These are phyloP conservation scores for Prionace glauca DNA, from an alignment of 2,797 vertebrate species.

Conservation along the genomic window DNA sequence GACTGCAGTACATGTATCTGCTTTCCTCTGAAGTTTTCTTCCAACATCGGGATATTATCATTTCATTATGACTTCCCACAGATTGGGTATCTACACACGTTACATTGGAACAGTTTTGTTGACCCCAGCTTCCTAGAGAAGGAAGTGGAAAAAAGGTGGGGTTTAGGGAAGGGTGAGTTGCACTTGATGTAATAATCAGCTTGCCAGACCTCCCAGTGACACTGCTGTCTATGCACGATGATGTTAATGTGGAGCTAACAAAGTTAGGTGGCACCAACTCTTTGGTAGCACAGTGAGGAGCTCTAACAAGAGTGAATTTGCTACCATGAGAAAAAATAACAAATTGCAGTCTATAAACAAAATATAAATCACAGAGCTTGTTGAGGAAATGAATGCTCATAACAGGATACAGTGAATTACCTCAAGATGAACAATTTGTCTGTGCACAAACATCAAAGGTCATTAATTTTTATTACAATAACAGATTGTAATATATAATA, in stretches of 20 bases:
- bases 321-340: background rate
- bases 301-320: background rate
- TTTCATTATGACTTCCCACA: background rate
- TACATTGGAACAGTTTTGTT: too few species aligned
- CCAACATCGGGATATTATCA: background rate
- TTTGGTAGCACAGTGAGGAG: background rate
- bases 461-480: background rate
- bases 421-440: background rate
- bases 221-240: background rate
- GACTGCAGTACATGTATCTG: background rate
- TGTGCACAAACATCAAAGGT: background rate
- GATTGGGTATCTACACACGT: background rate
- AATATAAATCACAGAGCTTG: background rate
- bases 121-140: background rate
- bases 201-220: background rate
- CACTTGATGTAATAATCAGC: background rate
- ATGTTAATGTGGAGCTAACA: background rate
- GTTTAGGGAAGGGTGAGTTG: background rate
- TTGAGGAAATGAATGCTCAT: background rate
- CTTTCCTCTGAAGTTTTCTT: background rate
- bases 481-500: background rate
- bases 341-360: background rate
- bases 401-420: background rate
- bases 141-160: background rate
- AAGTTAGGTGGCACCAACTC: background rate